Evolutionary conservation across 2,113 vertebrate species (phyloP), one percentile per base, ranked within the genome.

Genomic region (Nestor notabilis): DNA sequence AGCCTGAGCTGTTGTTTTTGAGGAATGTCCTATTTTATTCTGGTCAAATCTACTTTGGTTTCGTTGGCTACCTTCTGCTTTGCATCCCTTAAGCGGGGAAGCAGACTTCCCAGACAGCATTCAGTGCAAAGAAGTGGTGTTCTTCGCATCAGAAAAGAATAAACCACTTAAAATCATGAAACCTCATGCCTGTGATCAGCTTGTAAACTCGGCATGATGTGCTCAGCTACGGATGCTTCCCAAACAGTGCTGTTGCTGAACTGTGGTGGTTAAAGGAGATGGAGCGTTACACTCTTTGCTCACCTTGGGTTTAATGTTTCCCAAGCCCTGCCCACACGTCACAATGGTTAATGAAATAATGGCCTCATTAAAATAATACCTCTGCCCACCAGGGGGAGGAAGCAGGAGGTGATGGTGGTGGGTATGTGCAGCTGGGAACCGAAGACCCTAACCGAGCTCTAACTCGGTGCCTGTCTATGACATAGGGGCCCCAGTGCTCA

Each of bases 1-100:
- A 72, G 68, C 81, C 33, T 0, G 35, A 79, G 69, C 60, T 64
- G 75, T 88, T 93, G 86, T 77, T 96, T 89, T 89, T 90, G 93
- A 96, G 95, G 87, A 93, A 82, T 17, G 3, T 83, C 95, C 52
- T 83, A 35, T 87, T 95, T 96, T 96, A 93, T 97, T 91, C 83
- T 91, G 84, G 97, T 97, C 95, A 96, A 95, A 98, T 98, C 98
- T 97, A 94, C 95, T 76, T 95, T 94, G 79, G 60, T 92, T 93
- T 91, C 93, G 84, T 97, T 97, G 97, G 93, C 86, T 96, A 93
- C 85, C 89, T 97, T 95, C 96, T 95, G 92, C 92, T 97, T 94
- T 96, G 80, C 86, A 96, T 92, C 95, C 95, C 94, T 92, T 71
- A 88, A 94, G 97, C 95, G 78, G 83, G 47, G 60, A 95, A 96